A percentile compares a stretch with the other conserved stretches of the same genome.
These are phyloP conservation scores for Flabesymbios commensalis DNA, from an alignment of 2,888 invertebrate species.

Conservation along the genomic window DNA sequence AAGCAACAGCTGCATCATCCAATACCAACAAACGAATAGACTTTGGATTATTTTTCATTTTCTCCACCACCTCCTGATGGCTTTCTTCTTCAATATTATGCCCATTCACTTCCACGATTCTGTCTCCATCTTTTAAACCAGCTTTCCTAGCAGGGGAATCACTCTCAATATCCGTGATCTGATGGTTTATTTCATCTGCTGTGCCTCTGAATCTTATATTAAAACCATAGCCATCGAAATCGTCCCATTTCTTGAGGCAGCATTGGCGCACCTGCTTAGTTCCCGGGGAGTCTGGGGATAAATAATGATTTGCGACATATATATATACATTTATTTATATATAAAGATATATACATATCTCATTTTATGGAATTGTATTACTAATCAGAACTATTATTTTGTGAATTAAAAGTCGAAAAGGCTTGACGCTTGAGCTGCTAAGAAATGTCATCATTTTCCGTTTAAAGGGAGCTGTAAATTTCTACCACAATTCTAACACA, in stretches of 20 bases:
- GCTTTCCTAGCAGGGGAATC: conserved; percentile 64
- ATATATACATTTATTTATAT: too few species aligned
- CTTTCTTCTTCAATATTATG: conserved; percentile 69
- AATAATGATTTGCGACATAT: too few species aligned
- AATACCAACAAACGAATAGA: conserved; percentile 6
- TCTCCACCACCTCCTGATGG: conserved; percentile 14
- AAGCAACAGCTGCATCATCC: conserved; percentile 1
- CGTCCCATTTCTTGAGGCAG: conserved; percentile 73
- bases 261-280: not conserved
- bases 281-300: too few species aligned
- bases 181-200: conserved; percentile 91
- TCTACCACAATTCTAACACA: too few species aligned
- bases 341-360: too few species aligned
- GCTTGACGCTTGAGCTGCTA: too few species aligned
- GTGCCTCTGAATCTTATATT: conserved; percentile 93
- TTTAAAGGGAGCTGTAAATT: too few species aligned
- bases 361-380: too few species aligned
- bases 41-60: conserved; percentile 1
- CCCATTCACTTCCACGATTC: conserved; percentile 76
- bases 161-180: conserved; percentile 84
- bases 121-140: conserved; percentile 76
- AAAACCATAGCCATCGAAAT: conserved; percentile 95
- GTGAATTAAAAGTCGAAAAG: too few species aligned
- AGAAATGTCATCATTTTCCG: too few species aligned
- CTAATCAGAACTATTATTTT: too few species aligned